Conservation (phyloP, 2,113 vertebrate species). For the Rutilus rutilus region DNA sequence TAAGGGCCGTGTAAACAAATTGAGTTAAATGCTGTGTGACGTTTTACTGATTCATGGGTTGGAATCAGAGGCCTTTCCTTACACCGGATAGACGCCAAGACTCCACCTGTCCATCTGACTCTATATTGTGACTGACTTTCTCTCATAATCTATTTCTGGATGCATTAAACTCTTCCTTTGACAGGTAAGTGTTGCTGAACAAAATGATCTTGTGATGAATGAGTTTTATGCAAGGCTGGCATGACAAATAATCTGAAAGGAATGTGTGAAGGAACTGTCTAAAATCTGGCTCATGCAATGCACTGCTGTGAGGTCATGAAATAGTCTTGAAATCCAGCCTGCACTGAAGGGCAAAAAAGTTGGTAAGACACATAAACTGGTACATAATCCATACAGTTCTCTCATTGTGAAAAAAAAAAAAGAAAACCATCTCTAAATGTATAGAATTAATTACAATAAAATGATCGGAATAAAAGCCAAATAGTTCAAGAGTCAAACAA, state of each 20-base stretch:
- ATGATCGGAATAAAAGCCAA: not conserved
- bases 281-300: constrained; percentile 1
- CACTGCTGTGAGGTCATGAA: not conserved
- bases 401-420: not conserved
- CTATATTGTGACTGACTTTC: not conserved
- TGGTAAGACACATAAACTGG: not conserved
- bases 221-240: constrained; percentile 6
- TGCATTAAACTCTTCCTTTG: not conserved
- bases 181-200: not conserved
- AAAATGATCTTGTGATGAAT: constrained; percentile 9
- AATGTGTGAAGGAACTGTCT: constrained; percentile 3
- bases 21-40: constrained; percentile 34
- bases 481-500: not conserved
- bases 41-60: not conserved
- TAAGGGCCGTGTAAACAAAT: not conserved
- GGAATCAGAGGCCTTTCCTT: constrained; percentile 4
- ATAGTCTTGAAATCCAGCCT: not conserved
- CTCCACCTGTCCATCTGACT: not conserved
- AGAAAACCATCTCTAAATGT: not conserved
- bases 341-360: not conserved
- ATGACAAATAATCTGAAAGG: constrained; percentile 24
- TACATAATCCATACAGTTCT: not conserved
- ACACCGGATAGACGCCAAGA: not conserved
- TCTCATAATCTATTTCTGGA: constrained; percentile 10
- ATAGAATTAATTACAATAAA: not conserved